phyloP scores from a whole-genome alignment of 2,113 vertebrate species.

The Phylloscopus whistleri region DNA sequence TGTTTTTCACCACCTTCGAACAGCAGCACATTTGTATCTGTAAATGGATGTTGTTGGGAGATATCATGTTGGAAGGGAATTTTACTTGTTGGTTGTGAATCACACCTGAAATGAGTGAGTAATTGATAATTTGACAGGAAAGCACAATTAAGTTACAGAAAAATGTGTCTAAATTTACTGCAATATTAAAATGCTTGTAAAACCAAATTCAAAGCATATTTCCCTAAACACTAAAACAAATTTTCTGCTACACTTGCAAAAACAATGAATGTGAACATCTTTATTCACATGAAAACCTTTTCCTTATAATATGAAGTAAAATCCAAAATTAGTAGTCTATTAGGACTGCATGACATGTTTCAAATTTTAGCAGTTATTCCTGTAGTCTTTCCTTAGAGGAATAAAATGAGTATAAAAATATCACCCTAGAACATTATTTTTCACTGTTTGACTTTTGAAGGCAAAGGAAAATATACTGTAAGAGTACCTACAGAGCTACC shows the following conservation, averaged over 20 bases:
- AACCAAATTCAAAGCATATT: not conserved
- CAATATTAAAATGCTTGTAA: not conserved
- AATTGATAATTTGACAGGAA: not conserved
- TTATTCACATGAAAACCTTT: not conserved
- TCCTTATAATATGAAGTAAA: not conserved
- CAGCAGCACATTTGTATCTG: not conserved
- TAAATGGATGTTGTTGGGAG: not conserved
- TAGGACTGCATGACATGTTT: not conserved
- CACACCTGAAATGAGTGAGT: not conserved
- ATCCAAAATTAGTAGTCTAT: not conserved
- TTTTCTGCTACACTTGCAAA: not conserved
- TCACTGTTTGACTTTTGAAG: not conserved
- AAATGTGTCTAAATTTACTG: not conserved
- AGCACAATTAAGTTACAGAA: not conserved
- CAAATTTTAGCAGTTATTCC: not conserved
- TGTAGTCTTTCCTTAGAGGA: not conserved
- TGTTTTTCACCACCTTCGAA: not conserved
- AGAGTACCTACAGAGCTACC: conserved; percentile 6
- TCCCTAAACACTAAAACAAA: not conserved
- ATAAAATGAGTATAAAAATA: conserved; percentile 12
- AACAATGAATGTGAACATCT: not conserved
- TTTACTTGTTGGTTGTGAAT: not conserved
- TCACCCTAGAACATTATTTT: conserved; percentile 8
- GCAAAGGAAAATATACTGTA: conserved; percentile 1
- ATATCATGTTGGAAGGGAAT: not conserved